These are phyloP conservation scores for Erannis defoliaria DNA, from an alignment of 2,888 invertebrate genomes.

Conservation along the genomic window DNA sequence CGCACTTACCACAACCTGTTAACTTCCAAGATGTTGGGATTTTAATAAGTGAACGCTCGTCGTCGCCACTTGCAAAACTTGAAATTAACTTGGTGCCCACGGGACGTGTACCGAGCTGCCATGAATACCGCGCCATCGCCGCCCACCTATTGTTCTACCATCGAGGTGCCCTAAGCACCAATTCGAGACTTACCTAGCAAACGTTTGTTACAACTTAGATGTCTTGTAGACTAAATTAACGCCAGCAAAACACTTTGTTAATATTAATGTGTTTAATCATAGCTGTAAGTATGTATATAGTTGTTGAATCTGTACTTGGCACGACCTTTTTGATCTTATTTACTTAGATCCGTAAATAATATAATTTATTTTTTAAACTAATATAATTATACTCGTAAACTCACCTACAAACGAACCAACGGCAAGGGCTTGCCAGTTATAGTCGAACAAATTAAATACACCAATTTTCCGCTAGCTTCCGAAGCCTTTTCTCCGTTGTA, in stretches of 20 bases:
- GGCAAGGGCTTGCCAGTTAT: no score
- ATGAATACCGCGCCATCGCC: slow-evolving; percentile 56
- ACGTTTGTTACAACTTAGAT: slow-evolving; percentile 41
- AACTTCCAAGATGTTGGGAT: slow-evolving; percentile 74
- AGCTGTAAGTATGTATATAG: background rate
- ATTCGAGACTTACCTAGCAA: slow-evolving; percentile 45
- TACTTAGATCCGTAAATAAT: no score
- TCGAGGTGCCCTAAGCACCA: slow-evolving; percentile 47
- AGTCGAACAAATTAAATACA: no score
- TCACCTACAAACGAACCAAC: no score
- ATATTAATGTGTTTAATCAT: slow-evolving; percentile 26
- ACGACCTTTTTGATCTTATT: no score
- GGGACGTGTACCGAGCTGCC: slow-evolving; percentile 55
- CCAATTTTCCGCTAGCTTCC: no score
- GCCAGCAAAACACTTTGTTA: slow-evolving; percentile 19
- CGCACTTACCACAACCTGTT: slow-evolving; percentile 75
- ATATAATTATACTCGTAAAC: no score
- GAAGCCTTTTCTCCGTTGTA: no score
- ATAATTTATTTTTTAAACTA: no score
- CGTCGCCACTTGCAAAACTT: slow-evolving; percentile 74
- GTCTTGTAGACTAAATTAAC: slow-evolving; percentile 42
- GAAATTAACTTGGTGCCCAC: slow-evolving; percentile 79
- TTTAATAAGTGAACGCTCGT: slow-evolving; percentile 76
- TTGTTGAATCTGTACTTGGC: background rate
- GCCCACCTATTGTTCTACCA: slow-evolving; percentile 53